A percentile compares a stretch with the other conserved stretches of the same genome.
Evolutionary conservation across 2,797 vertebrate genomes (phyloP).

Genomic region (Rhynchotus rufescens): DNA sequence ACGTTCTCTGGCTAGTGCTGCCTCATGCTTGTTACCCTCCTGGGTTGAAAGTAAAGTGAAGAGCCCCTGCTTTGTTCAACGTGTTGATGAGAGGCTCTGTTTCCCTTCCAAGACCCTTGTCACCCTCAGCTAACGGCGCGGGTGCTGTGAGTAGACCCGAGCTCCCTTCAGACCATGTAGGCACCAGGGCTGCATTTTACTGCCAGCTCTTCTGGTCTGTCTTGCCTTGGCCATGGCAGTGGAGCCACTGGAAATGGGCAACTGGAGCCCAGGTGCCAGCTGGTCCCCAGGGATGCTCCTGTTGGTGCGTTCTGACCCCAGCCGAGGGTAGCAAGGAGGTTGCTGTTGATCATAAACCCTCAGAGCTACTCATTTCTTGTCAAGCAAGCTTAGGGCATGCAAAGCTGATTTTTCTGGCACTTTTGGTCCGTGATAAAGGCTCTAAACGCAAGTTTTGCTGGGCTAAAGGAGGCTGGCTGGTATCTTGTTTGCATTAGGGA

Average conservation of each 20-base stretch:
- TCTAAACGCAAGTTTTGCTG: background rate
- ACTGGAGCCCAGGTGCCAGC: background rate
- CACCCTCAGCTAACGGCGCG: background rate
- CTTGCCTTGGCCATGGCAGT: no score
- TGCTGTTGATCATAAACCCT: background rate
- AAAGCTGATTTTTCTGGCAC: background rate
- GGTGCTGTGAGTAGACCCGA: rapidly evolving
- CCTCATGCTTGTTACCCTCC: background rate
- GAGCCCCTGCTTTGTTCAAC: background rate
- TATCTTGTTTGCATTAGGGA: background rate
- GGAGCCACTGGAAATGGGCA: background rate
- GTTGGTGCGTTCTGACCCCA: background rate
- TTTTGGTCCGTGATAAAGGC: background rate
- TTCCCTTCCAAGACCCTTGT: background rate
- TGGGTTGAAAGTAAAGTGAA: background rate
- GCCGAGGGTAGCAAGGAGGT: background rate
- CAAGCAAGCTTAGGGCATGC: background rate
- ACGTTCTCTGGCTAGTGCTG: background rate
- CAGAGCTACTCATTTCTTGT: background rate
- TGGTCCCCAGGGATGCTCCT: background rate
- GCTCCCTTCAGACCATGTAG: background rate
- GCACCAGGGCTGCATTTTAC: background rate
- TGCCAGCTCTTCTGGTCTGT: background rate
- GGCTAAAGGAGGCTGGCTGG: background rate
- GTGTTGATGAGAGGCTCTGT: rapidly evolving